Percentiles rank a stretch among this genome's conserved stretches.
Evolutionary conservation across 1,140 invertebrate species (phyloP).

Genomic region (Macrobrachium nipponense): DNA sequence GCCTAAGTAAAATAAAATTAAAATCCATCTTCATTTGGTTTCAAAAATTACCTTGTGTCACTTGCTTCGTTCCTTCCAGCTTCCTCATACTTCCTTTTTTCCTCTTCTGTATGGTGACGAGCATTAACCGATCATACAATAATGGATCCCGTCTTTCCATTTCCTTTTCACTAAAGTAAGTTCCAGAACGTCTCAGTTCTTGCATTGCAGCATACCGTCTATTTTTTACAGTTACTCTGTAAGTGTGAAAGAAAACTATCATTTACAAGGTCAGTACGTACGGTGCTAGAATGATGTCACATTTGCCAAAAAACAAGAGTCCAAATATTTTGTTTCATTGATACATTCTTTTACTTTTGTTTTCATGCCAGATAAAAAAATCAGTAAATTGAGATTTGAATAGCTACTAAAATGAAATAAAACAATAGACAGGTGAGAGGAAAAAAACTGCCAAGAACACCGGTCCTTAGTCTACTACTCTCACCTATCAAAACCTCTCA

Average conservation of each 20-base stretch:
- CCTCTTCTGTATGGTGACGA: constrained; percentile 35
- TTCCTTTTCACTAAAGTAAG: constrained; percentile 53
- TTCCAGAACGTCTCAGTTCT: constrained; percentile 23
- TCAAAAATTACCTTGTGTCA: background rate
- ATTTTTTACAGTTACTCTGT: constrained; percentile 38
- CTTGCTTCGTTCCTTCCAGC: background rate
- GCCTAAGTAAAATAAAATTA: too few species aligned
- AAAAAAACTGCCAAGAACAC: too few species aligned
- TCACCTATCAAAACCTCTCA: too few species aligned
- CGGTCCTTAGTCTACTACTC: too few species aligned
- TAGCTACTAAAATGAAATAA: too few species aligned
- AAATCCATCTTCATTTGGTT: too few species aligned
- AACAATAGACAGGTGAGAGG: too few species aligned
- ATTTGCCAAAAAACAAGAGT: background rate
- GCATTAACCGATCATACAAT: constrained; percentile 44
- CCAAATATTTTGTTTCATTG: background rate
- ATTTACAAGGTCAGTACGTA: too few species aligned
- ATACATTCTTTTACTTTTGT: background rate
- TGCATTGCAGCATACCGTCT: constrained; percentile 46
- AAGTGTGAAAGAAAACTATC: background rate
- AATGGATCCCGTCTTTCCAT: constrained; percentile 51
- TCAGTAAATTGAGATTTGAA: background rate
- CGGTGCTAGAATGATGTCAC: background rate
- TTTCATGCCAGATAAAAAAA: background rate
- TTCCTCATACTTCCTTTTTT: background rate